phyloP scores from a whole-genome alignment of 2,888 invertebrate genomes.

The Latrodectus elegans region DNA sequence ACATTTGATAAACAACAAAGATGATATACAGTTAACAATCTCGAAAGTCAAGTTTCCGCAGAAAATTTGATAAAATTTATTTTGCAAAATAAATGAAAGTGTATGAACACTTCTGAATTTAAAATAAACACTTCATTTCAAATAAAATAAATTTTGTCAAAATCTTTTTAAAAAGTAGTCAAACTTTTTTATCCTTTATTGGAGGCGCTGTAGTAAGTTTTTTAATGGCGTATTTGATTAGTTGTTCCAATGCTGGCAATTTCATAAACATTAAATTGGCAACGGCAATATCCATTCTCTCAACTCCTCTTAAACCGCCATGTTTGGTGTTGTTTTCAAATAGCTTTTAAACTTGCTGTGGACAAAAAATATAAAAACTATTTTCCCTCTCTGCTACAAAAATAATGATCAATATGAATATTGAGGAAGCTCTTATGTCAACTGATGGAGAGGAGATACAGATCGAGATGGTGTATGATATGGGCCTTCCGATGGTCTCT shows the following conservation, averaged over 20 bases:
- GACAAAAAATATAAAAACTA: neutral
- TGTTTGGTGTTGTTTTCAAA: slow-evolving; percentile 62
- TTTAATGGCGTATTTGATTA: slow-evolving; percentile 4
- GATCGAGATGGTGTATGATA: slow-evolving; percentile 53
- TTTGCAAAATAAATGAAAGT: neutral
- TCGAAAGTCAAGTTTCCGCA: neutral
- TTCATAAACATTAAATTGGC: slow-evolving; percentile 55
- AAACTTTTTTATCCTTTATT: neutral
- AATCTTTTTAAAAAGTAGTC: neutral
- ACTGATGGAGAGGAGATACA: slow-evolving; percentile 48
- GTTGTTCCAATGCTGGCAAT: slow-evolving; percentile 46
- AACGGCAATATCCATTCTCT: slow-evolving; percentile 55
- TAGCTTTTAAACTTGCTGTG: neutral
- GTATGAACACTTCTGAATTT: too few relatives aligned
- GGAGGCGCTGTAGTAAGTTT: slow-evolving; percentile 6
- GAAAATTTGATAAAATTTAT: neutral
- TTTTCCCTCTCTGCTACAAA: neutral
- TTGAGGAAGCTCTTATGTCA: slow-evolving; percentile 52
- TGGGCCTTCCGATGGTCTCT: slow-evolving; percentile 9
- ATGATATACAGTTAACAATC: neutral
- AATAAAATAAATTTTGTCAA: too few relatives aligned
- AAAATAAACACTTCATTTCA: too few relatives aligned
- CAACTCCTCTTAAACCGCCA: slow-evolving; percentile 66
- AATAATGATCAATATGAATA: slow-evolving; percentile 26
- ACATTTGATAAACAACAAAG: neutral